Conservation (phyloP, 2,113 vertebrate genomes). For the Peromyscus polionotus region DNA sequence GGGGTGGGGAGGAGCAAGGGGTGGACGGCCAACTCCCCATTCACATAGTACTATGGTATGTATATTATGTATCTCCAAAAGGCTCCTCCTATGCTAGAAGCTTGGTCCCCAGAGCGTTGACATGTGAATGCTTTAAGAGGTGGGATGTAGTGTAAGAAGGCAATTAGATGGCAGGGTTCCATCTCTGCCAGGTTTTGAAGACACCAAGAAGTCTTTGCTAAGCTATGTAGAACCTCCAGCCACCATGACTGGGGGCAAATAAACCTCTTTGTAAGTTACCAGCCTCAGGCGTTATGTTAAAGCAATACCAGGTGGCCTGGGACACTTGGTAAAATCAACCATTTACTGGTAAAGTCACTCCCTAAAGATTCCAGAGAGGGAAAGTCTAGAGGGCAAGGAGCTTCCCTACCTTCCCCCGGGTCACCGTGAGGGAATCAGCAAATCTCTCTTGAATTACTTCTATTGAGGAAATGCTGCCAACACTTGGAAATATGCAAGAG, state of each 20-base stretch:
- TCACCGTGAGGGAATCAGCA: background rate
- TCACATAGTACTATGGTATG: background rate
- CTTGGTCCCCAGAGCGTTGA: background rate
- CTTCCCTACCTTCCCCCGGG: background rate
- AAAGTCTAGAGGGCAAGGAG: background rate
- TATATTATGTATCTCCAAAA: background rate
- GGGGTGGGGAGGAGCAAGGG: background rate
- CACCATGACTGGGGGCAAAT: background rate
- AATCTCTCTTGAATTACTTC: background rate
- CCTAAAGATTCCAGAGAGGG: no score
- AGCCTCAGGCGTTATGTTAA: background rate
- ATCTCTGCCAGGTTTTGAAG: background rate
- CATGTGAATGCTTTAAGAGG: background rate
- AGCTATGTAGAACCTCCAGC: background rate
- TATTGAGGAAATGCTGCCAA: background rate
- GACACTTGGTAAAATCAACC: background rate
- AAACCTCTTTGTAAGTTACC: background rate
- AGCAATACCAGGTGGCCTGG: no score
- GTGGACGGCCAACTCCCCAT: rapidly evolving
- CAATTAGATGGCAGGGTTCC: no score
- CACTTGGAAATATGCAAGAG: background rate
- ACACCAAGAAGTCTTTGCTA: background rate
- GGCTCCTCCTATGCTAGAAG: background rate
- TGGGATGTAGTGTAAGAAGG: background rate
- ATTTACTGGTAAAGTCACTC: no score